Evolutionary conservation across 2,888 invertebrate species (phyloP).

Genomic region (Nezara viridula): DNA sequence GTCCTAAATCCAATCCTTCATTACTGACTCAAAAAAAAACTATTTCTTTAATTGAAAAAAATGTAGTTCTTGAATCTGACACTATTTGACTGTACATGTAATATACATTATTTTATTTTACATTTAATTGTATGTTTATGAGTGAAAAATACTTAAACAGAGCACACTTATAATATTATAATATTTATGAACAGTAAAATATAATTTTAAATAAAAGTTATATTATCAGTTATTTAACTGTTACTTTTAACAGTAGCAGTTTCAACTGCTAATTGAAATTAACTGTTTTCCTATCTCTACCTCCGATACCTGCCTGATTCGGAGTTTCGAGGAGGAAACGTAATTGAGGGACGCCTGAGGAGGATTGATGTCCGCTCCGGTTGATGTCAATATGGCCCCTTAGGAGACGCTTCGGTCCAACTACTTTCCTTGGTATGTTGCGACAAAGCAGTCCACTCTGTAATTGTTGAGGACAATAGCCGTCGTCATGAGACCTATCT

Average conservation of each 20-base stretch:
- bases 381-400: not conserved
- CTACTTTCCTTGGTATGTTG: not conserved
- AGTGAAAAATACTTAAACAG: no score
- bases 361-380: not conserved
- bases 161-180: no score
- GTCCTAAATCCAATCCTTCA: no score
- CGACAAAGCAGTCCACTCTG: not conserved
- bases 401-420: not conserved
- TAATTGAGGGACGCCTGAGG: not conserved
- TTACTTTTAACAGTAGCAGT: not conserved
- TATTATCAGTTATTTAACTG: not conserved
- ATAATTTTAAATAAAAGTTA: no score
- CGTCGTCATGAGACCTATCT: no score
- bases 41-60: no score
- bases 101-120: no score
- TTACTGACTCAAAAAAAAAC: no score
- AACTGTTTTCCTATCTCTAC: not conserved
- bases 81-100: no score
- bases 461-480: not conserved
- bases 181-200: no score
- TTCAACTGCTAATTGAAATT: not conserved
- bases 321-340: not conserved
- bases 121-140: no score
- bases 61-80: no score
- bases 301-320: not conserved